A percentile compares a stretch with the other conserved stretches of the same genome.
These are phyloP conservation scores for Petrocephalus sullivani DNA, from an alignment of 2,797 vertebrate species.

Conservation along the genomic window DNA sequence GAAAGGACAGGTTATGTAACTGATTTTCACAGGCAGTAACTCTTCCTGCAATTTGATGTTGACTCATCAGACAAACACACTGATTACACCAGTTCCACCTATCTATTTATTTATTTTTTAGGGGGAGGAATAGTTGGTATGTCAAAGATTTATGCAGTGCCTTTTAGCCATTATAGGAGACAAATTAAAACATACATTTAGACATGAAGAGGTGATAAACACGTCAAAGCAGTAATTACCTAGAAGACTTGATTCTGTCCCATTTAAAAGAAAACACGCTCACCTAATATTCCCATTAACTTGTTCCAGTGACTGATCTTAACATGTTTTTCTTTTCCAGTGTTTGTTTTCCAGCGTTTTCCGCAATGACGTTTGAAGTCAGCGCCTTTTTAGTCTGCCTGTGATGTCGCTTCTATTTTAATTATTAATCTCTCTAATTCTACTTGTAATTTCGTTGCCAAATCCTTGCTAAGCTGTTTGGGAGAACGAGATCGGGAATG, in stretches of 20 bases:
- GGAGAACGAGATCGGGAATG: background rate
- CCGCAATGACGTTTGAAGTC: background rate
- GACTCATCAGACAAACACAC: background rate
- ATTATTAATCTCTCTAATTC: background rate
- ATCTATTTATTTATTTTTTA: background rate
- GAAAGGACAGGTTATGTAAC: background rate
- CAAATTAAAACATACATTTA: background rate
- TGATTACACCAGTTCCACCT: background rate
- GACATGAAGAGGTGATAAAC: background rate
- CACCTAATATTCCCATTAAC: background rate
- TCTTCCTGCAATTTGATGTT: background rate
- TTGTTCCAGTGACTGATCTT: background rate
- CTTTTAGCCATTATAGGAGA: background rate
- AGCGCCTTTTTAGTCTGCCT: background rate
- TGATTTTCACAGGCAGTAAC: background rate
- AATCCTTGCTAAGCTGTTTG: conserved; percentile 3
- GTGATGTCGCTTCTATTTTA: background rate
- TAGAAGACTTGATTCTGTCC: background rate
- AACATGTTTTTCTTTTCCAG: background rate
- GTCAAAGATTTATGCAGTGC: background rate
- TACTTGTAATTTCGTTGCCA: background rate
- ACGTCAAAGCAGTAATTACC: background rate
- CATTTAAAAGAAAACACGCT: background rate
- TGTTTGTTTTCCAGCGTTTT: background rate
- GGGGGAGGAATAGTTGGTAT: background rate